These are phyloP conservation scores for Drosophila pectinifera DNA, from an alignment of 1,140 invertebrate genomes.

Conservation along the genomic window DNA sequence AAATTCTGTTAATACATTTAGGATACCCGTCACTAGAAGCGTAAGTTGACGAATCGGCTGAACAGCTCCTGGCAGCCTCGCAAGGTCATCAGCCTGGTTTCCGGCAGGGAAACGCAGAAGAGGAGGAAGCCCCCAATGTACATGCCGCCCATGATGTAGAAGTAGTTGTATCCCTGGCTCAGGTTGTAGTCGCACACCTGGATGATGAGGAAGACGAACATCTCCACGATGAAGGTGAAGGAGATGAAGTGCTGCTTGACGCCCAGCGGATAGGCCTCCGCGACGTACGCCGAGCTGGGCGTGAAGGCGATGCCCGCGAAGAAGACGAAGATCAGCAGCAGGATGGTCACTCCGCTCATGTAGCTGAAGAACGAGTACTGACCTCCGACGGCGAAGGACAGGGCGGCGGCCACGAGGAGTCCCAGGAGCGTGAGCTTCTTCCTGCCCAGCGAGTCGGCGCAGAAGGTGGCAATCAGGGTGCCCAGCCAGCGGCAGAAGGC, in stretches of 20 bases:
- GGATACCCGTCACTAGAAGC: conserved; percentile 26
- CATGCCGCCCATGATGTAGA: conserved; percentile 49
- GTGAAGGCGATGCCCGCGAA: conserved; percentile 57
- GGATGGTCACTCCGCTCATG: neutral
- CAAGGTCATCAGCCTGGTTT: conserved; percentile 58
- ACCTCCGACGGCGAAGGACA: conserved; percentile 44
- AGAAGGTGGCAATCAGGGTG: conserved; percentile 10
- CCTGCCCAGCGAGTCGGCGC: conserved; percentile 46
- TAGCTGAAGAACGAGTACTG: neutral
- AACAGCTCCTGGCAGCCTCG: conserved; percentile 64
- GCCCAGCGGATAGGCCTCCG: conserved; percentile 60
- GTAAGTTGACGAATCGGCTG: conserved; percentile 23
- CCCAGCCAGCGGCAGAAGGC: conserved; percentile 35
- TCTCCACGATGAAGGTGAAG: conserved; percentile 55
- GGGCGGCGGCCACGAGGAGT: conserved; percentile 18
- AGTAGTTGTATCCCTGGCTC: conserved; percentile 18
- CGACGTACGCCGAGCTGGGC: conserved; percentile 43
- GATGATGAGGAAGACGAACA: conserved; percentile 59
- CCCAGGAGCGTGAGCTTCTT: conserved; percentile 52
- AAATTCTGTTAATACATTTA: neutral
- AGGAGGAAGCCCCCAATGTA: conserved; percentile 41
- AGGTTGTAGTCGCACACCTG: neutral
- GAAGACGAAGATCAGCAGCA: conserved; percentile 37
- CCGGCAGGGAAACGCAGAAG: conserved; percentile 54
- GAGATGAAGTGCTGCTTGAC: conserved; percentile 64